Evolutionary conservation across 2,888 invertebrate species (phyloP), one percentile per base, ranked within the genome.

Genomic region (Phania funesta): DNA sequence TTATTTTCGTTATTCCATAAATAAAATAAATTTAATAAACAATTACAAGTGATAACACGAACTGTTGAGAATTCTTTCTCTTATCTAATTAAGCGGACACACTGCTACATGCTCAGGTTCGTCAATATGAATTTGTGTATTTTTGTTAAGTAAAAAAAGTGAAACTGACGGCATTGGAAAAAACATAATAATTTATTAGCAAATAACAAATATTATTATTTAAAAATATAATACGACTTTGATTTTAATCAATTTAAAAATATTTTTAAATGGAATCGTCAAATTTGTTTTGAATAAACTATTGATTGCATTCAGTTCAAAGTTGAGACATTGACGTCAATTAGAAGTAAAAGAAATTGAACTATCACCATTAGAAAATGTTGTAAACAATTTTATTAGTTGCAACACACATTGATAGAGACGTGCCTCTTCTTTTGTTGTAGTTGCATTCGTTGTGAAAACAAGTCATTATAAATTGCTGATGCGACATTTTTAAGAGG

Each of bases 261-360:
- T 16, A 24, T 50, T 67, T 41, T 18, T 24, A 20, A 32, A 22
- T 22, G 35, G 4, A 35, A 24, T 52, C 13, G 56, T 58, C 24
- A 20, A 71, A 60, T 41, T 50, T 60, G 2, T 41, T 2, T 13
- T 35, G 8, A 73, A 32, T 32, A 16, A 41, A 44, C n/a, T 54
- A 44, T 64, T 52, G 44, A 73, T 64, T 50, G 29, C 18, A 60
- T 24, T 56, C 24, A 16, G 46, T 56, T 11, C 44, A 70, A 62
- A 73, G 60, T 41, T 74, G 18, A 54, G 3, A 16, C 44, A 35
- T 76, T 76, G 58, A 76, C 75, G 75, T 67, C 67, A 76, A 67
- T 76, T 65, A 41, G n/a, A 9, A 56, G 20, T 56, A 46, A 38
- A 71, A 13, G 7, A 1, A 20, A 46, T n/a, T 16, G 11, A 73